Evolutionary conservation across 2,888 invertebrate genomes (phyloP).

Genomic region (Bombylius discolor): DNA sequence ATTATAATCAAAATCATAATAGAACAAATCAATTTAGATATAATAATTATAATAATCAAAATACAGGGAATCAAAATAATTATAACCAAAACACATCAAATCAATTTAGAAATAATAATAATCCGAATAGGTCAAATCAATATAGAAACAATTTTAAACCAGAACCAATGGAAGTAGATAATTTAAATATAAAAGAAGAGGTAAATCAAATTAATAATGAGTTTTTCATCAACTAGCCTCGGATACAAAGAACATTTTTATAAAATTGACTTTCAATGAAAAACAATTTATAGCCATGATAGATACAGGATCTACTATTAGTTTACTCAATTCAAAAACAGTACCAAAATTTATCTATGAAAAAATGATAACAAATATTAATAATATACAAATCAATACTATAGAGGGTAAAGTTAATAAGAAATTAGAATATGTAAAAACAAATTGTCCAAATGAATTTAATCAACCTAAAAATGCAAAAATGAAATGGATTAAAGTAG

Average conservation of each 20-base stretch:
- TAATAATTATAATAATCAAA: background rate
- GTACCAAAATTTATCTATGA: background rate
- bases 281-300: background rate
- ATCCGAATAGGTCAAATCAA: background rate
- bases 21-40: background rate
- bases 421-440: constrained; percentile 7
- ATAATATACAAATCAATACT: constrained; percentile 4
- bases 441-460: constrained; percentile 7
- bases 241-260: background rate
- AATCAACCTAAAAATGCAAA: constrained; percentile 8
- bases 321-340: background rate
- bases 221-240: background rate
- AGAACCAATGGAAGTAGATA: background rate
- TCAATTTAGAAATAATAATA: background rate
- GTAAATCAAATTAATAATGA: background rate
- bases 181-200: background rate
- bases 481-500: constrained; percentile 8
- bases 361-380: background rate
- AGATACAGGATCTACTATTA: background rate
- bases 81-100: background rate
- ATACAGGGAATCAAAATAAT: background rate
- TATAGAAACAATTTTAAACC: background rate
- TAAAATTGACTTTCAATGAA: background rate
- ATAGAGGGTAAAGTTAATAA: constrained; percentile 5
- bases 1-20: background rate